Percentiles rank a stretch among this genome's conserved stretches.
phyloP scores from a whole-genome alignment of 2,888 invertebrate genomes.

The Thecophora atra region DNA sequence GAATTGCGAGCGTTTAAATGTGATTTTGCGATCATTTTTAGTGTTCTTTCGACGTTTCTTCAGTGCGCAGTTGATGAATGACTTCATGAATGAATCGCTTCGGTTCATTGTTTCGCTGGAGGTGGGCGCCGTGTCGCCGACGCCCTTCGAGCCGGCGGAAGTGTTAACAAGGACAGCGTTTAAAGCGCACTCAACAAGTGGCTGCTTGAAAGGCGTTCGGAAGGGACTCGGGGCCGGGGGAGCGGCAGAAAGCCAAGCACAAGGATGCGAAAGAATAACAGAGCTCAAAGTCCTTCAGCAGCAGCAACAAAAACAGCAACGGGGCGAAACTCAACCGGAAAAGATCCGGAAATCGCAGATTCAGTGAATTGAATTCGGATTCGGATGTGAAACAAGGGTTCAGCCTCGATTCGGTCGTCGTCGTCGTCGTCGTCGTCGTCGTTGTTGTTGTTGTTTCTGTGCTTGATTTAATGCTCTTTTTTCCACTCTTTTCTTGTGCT shows the following conservation, averaged over 20 bases:
- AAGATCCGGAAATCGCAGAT: background rate
- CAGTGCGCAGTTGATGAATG: no score
- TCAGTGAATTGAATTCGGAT: background rate
- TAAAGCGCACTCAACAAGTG: background rate
- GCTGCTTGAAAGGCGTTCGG: constrained; percentile 9
- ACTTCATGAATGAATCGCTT: no score
- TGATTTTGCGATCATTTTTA: no score
- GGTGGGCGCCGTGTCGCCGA: no score
- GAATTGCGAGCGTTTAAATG: no score
- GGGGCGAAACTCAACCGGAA: background rate
- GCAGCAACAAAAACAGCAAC: background rate
- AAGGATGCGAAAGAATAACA: background rate
- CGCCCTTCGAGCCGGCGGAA: background rate
- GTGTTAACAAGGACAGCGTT: background rate
- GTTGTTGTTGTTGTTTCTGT: constrained; percentile 1
- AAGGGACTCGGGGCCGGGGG: background rate
- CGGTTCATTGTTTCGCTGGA: background rate
- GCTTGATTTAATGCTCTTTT: background rate
- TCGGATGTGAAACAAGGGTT: constrained; percentile 2
- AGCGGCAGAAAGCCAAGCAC: background rate
- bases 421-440: background rate
- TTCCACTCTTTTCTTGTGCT: background rate
- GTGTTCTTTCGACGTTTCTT: no score
- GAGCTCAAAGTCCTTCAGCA: constrained; percentile 7
- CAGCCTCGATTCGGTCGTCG: background rate